phyloP scores from a whole-genome alignment of 2,888 invertebrate species.

The Molorchus minor region DNA sequence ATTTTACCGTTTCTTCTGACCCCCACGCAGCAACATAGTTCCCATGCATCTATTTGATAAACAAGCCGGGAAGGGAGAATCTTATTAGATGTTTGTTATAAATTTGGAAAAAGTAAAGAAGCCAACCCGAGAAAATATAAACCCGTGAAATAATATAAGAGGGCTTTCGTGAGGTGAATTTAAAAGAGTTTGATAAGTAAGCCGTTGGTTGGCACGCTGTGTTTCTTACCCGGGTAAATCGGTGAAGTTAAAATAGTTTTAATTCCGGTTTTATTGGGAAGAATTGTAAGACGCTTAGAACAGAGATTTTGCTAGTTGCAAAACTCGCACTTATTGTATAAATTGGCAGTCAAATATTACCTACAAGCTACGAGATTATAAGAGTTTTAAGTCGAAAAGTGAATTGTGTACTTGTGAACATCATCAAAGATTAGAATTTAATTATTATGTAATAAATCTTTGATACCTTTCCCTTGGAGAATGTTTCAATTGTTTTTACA shows the following conservation, averaged over 20 bases:
- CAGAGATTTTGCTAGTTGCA: too few species aligned
- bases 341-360: too few species aligned
- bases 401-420: too few species aligned
- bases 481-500: too few species aligned
- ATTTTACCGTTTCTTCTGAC: too few species aligned
- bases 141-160: slow-evolving; percentile 53
- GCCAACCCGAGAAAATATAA: slow-evolving; percentile 52
- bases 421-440: too few species aligned
- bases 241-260: background rate
- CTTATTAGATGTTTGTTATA: slow-evolving; percentile 58
- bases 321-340: too few species aligned
- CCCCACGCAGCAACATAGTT: slow-evolving; percentile 11
- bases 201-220: background rate
- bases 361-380: too few species aligned
- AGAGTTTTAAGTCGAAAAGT: too few species aligned
- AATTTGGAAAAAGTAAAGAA: slow-evolving; percentile 55
- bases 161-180: slow-evolving; percentile 46
- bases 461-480: too few species aligned
- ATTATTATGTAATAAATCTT: too few species aligned
- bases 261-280: background rate
- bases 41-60: slow-evolving; percentile 49
- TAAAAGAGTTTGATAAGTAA: background rate
- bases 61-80: slow-evolving; percentile 51
- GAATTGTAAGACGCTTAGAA: too few species aligned
- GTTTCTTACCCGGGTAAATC: background rate